Percentiles rank a stretch among this genome's conserved stretches.
These are phyloP conservation scores for Seriola quinqueradiata DNA, from an alignment of 2,113 vertebrate genomes.

Conservation along the genomic window DNA sequence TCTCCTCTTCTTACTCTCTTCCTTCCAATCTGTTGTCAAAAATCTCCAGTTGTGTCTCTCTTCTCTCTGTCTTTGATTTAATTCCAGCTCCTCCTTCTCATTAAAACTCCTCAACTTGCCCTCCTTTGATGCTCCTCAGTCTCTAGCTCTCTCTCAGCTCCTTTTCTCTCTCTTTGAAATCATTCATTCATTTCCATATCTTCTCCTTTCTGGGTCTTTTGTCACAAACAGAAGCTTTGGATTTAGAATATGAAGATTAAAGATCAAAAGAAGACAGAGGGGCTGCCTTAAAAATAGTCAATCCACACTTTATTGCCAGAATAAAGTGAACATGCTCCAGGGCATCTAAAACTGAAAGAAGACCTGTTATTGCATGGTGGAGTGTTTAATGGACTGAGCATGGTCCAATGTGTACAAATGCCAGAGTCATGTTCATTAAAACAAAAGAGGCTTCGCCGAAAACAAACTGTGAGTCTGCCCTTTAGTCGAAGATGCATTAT, in stretches of 20 bases:
- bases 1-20: slow-evolving; percentile 5
- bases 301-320: neutral
- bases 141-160: neutral
- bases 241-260: slow-evolving; percentile 22
- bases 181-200: slow-evolving; percentile 17
- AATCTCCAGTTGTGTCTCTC: neutral
- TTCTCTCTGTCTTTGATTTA: slow-evolving; percentile 24
- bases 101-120: slow-evolving; percentile 16
- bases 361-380: neutral
- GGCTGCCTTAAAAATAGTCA: neutral
- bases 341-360: neutral
- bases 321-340: slow-evolving; percentile 5
- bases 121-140: slow-evolving; percentile 18
- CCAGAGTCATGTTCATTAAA: slow-evolving; percentile 1
- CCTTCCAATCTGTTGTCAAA: neutral
- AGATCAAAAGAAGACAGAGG: slow-evolving; percentile 21
- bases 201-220: slow-evolving; percentile 12
- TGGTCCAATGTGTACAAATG: neutral
- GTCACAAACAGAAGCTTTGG: slow-evolving; percentile 8
- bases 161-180: slow-evolving; percentile 28
- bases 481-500: slow-evolving; percentile 19
- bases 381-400: slow-evolving; percentile 24
- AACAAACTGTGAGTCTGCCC: neutral
- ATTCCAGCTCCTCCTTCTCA: slow-evolving; percentile 6
- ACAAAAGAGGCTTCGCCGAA: neutral